Evolutionary conservation across 2,113 vertebrate genomes (phyloP).

Genomic region (Larimichthys polyactis): DNA sequence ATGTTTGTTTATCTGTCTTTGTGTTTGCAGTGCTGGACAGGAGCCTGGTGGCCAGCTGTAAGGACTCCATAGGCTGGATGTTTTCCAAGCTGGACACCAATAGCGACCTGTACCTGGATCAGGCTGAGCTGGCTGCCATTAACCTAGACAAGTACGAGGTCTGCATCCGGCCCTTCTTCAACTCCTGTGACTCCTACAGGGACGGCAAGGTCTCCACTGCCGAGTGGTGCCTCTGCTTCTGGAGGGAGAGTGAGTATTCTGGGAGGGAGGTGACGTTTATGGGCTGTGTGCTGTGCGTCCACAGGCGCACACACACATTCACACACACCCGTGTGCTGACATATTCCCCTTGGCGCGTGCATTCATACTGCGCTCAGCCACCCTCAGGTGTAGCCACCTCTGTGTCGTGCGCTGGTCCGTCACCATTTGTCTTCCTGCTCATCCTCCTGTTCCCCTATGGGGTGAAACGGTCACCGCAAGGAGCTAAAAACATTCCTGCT

Average conservation of each 20-base stretch:
- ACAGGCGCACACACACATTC: background rate
- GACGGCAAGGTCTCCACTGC: constrained; percentile 94
- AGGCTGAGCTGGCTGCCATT: constrained; percentile 92
- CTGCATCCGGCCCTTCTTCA: constrained; percentile 98
- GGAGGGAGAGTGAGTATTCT: constrained; percentile 94
- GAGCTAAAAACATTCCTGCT: constrained; percentile 70
- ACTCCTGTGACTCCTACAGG: constrained; percentile 96
- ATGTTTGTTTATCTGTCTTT: constrained; percentile 48
- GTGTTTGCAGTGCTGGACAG: constrained; percentile 90
- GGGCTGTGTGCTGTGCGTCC: background rate
- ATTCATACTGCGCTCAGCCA: constrained; percentile 23
- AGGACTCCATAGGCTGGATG: constrained; percentile 99
- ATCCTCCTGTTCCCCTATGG: constrained; percentile 40
- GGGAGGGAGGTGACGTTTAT: background rate
- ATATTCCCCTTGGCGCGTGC: constrained; percentile 38
- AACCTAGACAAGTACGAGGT: constrained; percentile 98
- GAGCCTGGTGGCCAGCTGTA: constrained; percentile 94
- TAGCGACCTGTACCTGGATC: constrained; percentile 93
- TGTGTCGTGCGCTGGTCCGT: constrained; percentile 46
- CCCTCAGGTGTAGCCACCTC: constrained; percentile 34
- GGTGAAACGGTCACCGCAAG: constrained; percentile 58
- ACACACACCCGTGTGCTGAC: background rate
- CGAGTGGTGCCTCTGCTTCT: constrained; percentile 99
- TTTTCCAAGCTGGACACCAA: constrained; percentile 97
- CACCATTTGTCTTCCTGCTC: constrained; percentile 63